Evolutionary conservation across 2,888 invertebrate genomes (phyloP), one percentile per base, ranked within the genome.

Genomic region (Carcina quercana): DNA sequence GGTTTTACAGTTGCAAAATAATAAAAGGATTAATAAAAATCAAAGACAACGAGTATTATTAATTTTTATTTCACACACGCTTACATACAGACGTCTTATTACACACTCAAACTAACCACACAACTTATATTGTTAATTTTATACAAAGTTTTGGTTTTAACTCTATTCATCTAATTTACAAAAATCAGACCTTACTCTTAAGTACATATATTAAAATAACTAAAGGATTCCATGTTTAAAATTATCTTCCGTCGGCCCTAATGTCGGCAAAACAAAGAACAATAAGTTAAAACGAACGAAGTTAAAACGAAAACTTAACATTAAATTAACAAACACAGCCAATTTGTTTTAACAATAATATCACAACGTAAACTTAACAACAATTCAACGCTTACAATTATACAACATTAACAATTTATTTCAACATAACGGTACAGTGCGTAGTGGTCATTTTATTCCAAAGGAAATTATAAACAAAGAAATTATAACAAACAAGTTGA

Each of bases 91-190:
- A 71, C 74, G 52, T 71, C 68, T 39, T 25, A 34, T 35, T 47
- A 48, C 41, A 43, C 37, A 37, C 45, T 25, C 10, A 47, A 37
- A 43, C 41, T 49, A 61, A 76, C 71, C 70, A n/a, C n/a, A n/a
- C n/a, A n/a, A n/a, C n/a, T n/a, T 87, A 89, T 63, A n/a, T 86
- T 86, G 65, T 86, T 83, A 59, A 91, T 80, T 55, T 75, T 78
- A 56, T 53, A 73, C 60, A 89, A 86, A 54, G 79, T 74, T 66
- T 87, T 74, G 48, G 86, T 86, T 73, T 89, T 87, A 60, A 86
- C 86, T 51, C 79, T 65, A 32, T n/a, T n/a, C n/a, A 29, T 20
- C 36, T 43, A 75, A 43, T 70, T 48, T 45, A 43, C 40, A 46
- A 54, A 30, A 30, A 32, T 26, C 31, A 12, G 20, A 43, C 43